Evolutionary conservation across 1,140 invertebrate genomes (phyloP), one percentile per base, ranked within the genome.

Genomic region (Halyomorpha halys): DNA sequence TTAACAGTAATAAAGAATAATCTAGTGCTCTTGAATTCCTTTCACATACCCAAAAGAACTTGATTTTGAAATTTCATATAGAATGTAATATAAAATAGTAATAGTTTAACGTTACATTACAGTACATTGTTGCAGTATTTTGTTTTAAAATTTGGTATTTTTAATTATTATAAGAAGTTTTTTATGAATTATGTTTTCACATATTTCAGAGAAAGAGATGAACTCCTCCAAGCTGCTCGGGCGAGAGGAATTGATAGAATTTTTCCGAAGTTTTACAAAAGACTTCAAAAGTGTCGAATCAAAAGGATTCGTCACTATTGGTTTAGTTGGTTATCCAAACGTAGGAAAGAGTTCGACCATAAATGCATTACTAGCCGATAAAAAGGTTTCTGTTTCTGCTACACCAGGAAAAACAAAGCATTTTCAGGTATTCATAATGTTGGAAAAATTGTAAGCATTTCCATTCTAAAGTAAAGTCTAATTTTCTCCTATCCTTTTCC

Each of bases 331-430:
- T 0, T 99, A 99, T 80, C 97, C 97, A 1, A 99, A 99, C 81
- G 97, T 99, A 44, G 97, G 97, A 16, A 99, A 99, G 79, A 98
- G 94, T 78, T 98, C 95, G 54, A 97, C 95, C 4, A 97, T 99
- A 44, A 99, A 99, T 82, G 82, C 91, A 5, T 75, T 99, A 49
- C 78, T 99, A 73, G 82, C 84, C 63, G 79, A 81, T 15, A 99
- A 99, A 74, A 97, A 96, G 78, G 93, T 83, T 3, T 80, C 83
- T 5, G 85, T 87, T 0, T 89, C 87, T 11, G 79, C 84, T 14
- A 90, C 86, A 45, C 86, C 86, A 27, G 86, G 87, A 49, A 85
- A 86, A 74, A 89, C 87, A 1, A 89, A 88, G 74, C 86, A 89
- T 74, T 87, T 89, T 71, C 87, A 88, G 78, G 82, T 83, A 0